Evolutionary conservation across 1,140 invertebrate genomes (phyloP).

Genomic region (Parasteatoda tepidariorum): DNA sequence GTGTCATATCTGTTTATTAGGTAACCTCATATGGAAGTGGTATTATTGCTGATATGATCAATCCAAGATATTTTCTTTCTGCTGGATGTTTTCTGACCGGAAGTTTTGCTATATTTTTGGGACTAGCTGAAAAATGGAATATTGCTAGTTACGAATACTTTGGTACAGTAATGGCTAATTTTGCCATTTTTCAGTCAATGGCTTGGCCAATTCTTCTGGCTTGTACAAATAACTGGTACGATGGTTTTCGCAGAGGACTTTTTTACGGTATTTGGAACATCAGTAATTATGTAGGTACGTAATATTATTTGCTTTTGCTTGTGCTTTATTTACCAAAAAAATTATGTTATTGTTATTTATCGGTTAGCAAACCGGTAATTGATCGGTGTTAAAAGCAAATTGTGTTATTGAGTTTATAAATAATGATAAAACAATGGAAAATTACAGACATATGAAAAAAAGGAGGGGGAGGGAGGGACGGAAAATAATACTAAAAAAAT

Average conservation of each 20-base stretch:
- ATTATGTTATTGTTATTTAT: too few relatives aligned
- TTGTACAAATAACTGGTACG: slow-evolving; percentile 14
- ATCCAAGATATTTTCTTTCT: slow-evolving; percentile 44
- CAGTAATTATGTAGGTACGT: slow-evolving; percentile 17
- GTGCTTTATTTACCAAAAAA: too few relatives aligned
- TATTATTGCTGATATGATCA: slow-evolving; percentile 30
- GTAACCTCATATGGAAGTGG: slow-evolving; percentile 35
- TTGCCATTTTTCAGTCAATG: slow-evolving; percentile 2
- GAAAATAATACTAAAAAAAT: too few relatives aligned
- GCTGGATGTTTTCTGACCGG: slow-evolving; percentile 7
- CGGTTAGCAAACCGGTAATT: too few relatives aligned
- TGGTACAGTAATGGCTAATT: not conserved
- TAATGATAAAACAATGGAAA: too few relatives aligned
- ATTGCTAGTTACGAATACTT: slow-evolving; percentile 3
- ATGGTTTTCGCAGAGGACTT: not conserved
- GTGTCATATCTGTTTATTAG: not conserved
- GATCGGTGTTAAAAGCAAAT: too few relatives aligned
- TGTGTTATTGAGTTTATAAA: too few relatives aligned
- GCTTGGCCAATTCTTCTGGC: slow-evolving; percentile 18
- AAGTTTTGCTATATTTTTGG: slow-evolving; percentile 7
- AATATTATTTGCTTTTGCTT: not conserved
- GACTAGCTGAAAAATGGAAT: slow-evolving; percentile 4
- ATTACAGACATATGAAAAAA: too few relatives aligned
- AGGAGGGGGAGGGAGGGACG: too few relatives aligned
- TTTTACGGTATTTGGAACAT: slow-evolving; percentile 33